phyloP scores from a whole-genome alignment of 2,797 vertebrate genomes.

The Forpus xanthops region DNA sequence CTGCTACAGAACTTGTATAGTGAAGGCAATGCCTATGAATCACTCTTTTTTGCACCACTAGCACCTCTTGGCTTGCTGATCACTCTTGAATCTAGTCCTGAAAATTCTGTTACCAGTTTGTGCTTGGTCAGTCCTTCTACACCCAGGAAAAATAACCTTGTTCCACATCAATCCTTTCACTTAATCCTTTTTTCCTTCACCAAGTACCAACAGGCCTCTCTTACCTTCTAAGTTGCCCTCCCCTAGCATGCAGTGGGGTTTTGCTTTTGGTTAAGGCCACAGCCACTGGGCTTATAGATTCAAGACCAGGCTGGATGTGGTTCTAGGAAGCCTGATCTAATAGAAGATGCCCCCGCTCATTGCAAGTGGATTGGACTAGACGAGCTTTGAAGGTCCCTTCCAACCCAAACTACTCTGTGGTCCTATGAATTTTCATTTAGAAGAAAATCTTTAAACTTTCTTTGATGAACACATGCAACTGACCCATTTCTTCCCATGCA shows the following conservation, averaged over 20 bases:
- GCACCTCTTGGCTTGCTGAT: not conserved
- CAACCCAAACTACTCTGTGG: not conserved
- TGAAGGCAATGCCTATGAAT: not conserved
- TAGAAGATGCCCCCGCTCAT: not conserved
- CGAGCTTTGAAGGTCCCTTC: not conserved
- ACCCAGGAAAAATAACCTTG: accelerated
- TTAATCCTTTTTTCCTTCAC: not conserved
- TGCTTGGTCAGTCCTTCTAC: not conserved
- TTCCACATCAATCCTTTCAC: accelerated
- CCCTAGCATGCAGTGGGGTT: not conserved
- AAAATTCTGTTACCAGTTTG: not conserved
- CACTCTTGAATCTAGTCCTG: not conserved
- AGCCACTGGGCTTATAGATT: not conserved
- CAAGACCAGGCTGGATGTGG: not conserved
- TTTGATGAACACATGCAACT: not conserved
- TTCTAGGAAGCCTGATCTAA: not conserved
- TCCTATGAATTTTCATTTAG: not conserved
- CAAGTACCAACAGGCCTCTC: not conserved
- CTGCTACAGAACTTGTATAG: not conserved
- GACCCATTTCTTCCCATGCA: not conserved
- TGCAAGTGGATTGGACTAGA: not conserved
- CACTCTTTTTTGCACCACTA: not conserved
- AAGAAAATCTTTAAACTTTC: not conserved
- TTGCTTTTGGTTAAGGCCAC: not conserved
- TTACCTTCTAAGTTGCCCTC: not conserved